phyloP scores from a whole-genome alignment of 2,888 invertebrate species.

The Cosmopolites sordidus region DNA sequence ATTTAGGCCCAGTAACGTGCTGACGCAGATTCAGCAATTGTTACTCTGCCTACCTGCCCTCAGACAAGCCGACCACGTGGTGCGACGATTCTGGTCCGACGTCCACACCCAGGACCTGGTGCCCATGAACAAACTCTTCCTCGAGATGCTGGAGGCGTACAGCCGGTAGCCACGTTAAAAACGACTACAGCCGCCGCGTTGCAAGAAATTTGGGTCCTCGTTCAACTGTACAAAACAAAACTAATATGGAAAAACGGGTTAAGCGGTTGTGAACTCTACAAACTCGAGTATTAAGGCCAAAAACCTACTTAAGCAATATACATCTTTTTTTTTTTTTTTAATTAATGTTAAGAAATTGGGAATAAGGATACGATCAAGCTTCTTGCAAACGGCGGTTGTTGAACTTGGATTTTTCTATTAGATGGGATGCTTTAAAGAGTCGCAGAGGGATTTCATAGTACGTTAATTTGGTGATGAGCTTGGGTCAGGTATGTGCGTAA shows the following conservation, averaged over 20 bases:
- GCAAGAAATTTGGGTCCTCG: conserved; percentile 16
- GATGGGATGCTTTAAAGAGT: too few species aligned
- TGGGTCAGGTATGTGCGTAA: too few species aligned
- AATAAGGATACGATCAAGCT: too few species aligned
- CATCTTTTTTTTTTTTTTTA: not conserved
- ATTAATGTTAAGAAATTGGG: not conserved
- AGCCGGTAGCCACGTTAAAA: conserved; percentile 52
- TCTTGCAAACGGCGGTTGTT: too few species aligned
- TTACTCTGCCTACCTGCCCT: conserved; percentile 83
- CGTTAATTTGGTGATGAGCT: too few species aligned
- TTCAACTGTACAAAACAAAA: conserved; percentile 16
- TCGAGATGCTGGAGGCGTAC: conserved; percentile 90
- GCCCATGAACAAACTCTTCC: conserved; percentile 93
- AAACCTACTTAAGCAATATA: conserved; percentile 2
- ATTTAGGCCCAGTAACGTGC: conserved; percentile 65
- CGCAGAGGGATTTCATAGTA: too few species aligned
- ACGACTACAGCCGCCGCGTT: conserved; percentile 3
- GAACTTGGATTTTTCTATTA: too few species aligned
- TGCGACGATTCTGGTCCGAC: conserved; percentile 85
- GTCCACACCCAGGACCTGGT: conserved; percentile 85
- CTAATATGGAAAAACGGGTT: conserved; percentile 9
- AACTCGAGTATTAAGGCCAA: conserved; percentile 15
- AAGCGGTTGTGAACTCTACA: conserved; percentile 15
- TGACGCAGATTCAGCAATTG: conserved; percentile 77
- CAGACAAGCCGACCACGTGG: conserved; percentile 83